Base-by-base conservation (phyloP, 2,797 vertebrate species). In the Galagoides demidoff region DNA sequence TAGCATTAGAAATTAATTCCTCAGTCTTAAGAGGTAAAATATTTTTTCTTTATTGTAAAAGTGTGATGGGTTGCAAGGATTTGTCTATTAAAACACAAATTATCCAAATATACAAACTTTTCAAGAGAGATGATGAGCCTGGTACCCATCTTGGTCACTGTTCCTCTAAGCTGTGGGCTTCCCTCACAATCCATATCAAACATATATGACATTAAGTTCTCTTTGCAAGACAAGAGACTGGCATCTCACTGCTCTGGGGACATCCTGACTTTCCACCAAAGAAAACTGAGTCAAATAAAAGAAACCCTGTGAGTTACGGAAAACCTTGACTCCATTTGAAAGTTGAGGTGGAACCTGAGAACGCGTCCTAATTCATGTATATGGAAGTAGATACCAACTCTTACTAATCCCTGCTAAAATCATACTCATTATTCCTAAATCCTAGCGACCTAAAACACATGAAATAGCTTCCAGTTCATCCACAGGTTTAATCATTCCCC, bases 371-470 rank as follows among this genome's bases (percentile, higher is more conserved):
- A 79, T 49, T 85, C 29, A 39, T 31, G 22, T 68, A 45, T 31
- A 3, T 23, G 84, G 66, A 64, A 79, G 39, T 10, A 25, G 79
- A 89, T n/a, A 78, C 43, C 43, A 71, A 70, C 25, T 76, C 81
- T 92, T 55, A 23, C 19, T 82, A 88, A 92, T 64, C 55, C 89
- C 82, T 66, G 20, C 79, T 70, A 87, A 66, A 45, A 84, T 5
- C 63, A 5, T 31, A 29, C 8, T 82, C 57, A 45, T 76, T 86
- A 79, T 77, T 90, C 78, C 85, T 93, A 90, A 92, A 91, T 85
- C 77, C 92, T 66, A 90, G 57, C 45, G 84, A 91, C 89, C 86
- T 68, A 73, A 87, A 95, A 84, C 76, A 77, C 86, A 34, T 64
- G 79, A 95, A 90, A 85, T 5, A 78, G 61, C 79, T 88, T 94